Conservation (phyloP, 2,797 vertebrate species). For the Falco rusticolus region DNA sequence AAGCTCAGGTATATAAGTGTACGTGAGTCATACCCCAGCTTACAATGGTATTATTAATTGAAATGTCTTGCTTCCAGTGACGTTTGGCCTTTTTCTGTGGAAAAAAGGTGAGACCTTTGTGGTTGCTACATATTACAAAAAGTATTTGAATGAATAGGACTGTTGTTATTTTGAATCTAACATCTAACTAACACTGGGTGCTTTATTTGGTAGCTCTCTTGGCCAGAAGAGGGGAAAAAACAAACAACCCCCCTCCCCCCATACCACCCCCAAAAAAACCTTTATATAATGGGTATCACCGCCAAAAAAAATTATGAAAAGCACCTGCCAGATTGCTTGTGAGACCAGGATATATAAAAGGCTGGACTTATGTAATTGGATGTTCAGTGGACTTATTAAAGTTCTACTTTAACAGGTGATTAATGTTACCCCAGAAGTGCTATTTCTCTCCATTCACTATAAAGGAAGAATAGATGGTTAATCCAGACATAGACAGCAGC, state of each 20-base stretch:
- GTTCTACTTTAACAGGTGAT: not conserved
- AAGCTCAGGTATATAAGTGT: not conserved
- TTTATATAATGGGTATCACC: not conserved
- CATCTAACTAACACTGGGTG: not conserved
- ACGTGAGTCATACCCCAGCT: not conserved
- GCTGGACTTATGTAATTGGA: not conserved
- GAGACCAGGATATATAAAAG: not conserved
- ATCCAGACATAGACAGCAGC: not conserved
- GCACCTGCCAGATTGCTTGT: not conserved
- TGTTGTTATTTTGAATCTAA: not conserved
- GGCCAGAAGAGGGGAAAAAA: not conserved
- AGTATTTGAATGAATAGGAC: not conserved
- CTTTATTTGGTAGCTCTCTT: not conserved
- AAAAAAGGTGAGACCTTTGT: not conserved
- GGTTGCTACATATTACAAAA: not conserved
- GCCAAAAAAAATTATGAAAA: not conserved
- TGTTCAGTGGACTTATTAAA: not conserved
- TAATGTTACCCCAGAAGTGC: not conserved
- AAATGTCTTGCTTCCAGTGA: not conserved
- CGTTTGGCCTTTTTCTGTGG: not conserved
- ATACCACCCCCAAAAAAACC: accelerated
- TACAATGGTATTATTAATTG: not conserved
- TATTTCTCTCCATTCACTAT: not conserved
- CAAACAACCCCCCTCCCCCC: accelerated
- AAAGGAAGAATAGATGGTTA: not conserved